Conservation (phyloP, 1,140 invertebrate species). For the Neodiprion pinetum region DNA sequence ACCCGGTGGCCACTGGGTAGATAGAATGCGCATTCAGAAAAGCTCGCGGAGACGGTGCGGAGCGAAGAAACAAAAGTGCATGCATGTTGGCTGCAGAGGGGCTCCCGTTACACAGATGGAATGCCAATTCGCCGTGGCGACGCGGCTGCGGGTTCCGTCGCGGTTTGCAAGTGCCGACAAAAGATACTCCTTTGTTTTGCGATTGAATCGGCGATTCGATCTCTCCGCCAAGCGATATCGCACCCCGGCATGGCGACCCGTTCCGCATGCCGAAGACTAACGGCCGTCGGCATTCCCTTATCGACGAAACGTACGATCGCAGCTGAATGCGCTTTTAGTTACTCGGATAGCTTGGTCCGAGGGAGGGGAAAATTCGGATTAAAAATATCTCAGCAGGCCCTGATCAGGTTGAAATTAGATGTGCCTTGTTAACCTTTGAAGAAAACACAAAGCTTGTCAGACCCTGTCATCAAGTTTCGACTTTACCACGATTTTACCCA, state of each 20-base stretch:
- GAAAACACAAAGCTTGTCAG: too few relatives aligned
- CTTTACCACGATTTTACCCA: too few relatives aligned
- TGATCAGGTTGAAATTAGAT: too few relatives aligned
- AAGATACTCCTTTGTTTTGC: slow-evolving; percentile 3
- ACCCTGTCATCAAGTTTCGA: too few relatives aligned
- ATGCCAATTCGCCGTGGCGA: slow-evolving; percentile 3
- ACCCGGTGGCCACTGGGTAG: background rate
- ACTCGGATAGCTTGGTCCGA: too few relatives aligned
- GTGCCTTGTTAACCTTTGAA: too few relatives aligned
- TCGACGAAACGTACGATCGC: background rate
- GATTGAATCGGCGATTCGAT: background rate
- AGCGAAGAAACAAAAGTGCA: background rate
- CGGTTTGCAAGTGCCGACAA: slow-evolving; percentile 5
- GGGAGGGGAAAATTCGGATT: background rate
- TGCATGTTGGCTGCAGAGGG: background rate
- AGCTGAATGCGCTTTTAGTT: too few relatives aligned
- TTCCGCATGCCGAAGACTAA: too few relatives aligned
- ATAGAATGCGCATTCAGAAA: background rate
- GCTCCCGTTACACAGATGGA: background rate
- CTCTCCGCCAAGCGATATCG: background rate
- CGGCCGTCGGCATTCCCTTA: background rate
- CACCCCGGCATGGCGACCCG: background rate
- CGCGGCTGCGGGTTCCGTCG: background rate
- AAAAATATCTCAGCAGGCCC: background rate
- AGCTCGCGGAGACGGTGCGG: background rate